Evolutionary conservation across 2,797 vertebrate species (phyloP).

Genomic region (Epinephelus awoara): DNA sequence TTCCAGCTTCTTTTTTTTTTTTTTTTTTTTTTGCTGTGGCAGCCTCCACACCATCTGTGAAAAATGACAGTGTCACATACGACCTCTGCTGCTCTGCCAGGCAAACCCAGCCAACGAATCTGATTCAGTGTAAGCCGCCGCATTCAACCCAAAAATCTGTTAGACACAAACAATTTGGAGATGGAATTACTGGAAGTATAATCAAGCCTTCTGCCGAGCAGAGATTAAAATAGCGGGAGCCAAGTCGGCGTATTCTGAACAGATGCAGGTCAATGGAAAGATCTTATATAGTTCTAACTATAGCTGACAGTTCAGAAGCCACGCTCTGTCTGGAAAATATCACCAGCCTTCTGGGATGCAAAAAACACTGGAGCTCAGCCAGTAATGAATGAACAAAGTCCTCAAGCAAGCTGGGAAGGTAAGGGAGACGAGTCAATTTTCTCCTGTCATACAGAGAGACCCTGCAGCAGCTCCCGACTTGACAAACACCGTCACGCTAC

Average conservation of each 20-base stretch:
- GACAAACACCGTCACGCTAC: constrained; percentile 64
- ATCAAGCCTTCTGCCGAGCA: constrained; percentile 25
- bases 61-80: constrained; percentile 61
- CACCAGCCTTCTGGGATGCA: constrained; percentile 50
- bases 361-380: constrained; percentile 47
- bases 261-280: constrained; percentile 51
- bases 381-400: constrained; percentile 60
- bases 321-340: constrained; percentile 51
- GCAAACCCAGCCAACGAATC: background rate
- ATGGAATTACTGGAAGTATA: constrained; percentile 14
- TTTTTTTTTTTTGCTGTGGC: constrained; percentile 26
- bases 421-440: constrained; percentile 69
- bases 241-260: constrained; percentile 32
- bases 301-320: constrained; percentile 54
- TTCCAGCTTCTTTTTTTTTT: constrained; percentile 23
- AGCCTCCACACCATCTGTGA: constrained; percentile 67
- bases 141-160: constrained; percentile 24
- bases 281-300: constrained; percentile 39
- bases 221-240: constrained; percentile 36
- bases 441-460: constrained; percentile 58
- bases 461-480: constrained; percentile 51
- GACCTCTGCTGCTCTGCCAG: constrained; percentile 54
- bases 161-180: constrained; percentile 18
- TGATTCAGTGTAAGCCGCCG: constrained; percentile 15
- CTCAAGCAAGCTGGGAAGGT: constrained; percentile 59